Evolutionary conservation across 1,140 invertebrate genomes (phyloP), one percentile per base, ranked within the genome.

Genomic region (Eupeodes corollae): DNA sequence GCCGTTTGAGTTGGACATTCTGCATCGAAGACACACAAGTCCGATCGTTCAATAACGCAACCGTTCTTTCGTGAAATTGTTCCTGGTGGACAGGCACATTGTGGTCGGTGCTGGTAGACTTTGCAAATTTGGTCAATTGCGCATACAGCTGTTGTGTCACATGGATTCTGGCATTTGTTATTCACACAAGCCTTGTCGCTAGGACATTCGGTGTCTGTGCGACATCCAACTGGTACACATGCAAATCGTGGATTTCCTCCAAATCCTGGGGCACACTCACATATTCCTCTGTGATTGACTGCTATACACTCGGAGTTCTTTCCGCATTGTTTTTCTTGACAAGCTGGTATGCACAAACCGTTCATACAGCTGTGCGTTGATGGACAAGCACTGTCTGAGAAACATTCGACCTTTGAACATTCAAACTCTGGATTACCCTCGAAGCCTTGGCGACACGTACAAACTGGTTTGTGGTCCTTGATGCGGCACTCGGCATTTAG

Each of bases 1-100:
- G 86, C 86, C 6, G 78, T 80, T 56, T 86, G 83, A 6, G 78
- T 79, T 51, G 86, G 84, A 68, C 91, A 95, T 39, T 93, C 87
- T 1, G 73, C 72, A 58, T 94, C 90, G 18, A 75, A 76, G 56
- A 75, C 73, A 59, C 91, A 94, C 52, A 77, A 77, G 50, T 74
- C 72, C 6, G 58, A 55, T 42, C 65, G 70, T 56, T 73, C 72
- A 67, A 74, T 73, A 41, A 76, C 70, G 59, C 88, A 91, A 32
- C 83, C 83, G 37, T 76, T 69, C 5, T 72, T 61, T 54, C 87
- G 79, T 42, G 82, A 82, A 18, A 80, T 71, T 40, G 79, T 88
- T 19, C 87, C 86, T 6, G 82, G 75, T 47, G 87, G 86, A 63
- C 88, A 91, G 6, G 79, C 71, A 53, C 88, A 91, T 54, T 84